Percentiles rank a stretch among this genome's conserved stretches.
Conservation (phyloP, 2,113 vertebrate species). For the Hippocampus comes region DNA sequence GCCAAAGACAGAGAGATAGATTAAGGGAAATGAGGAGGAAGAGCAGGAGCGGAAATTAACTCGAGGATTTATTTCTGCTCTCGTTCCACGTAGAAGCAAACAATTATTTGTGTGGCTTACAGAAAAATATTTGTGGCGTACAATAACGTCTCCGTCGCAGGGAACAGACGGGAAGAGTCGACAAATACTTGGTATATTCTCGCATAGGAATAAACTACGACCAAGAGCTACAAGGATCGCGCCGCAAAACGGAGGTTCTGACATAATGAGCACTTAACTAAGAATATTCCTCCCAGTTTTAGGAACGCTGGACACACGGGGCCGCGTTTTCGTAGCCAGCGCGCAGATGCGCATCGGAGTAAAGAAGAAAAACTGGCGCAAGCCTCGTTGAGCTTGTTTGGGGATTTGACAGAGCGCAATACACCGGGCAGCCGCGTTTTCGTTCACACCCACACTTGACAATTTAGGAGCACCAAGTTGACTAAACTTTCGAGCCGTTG, state of each 20-base stretch:
- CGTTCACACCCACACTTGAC: too few species aligned
- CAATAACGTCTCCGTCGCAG: constrained; percentile 6
- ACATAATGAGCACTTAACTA: neutral
- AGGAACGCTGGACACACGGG: neutral
- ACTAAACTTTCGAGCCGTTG: too few species aligned
- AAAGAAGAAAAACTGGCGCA: too few species aligned
- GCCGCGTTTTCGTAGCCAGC: too few species aligned
- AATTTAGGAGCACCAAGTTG: too few species aligned
- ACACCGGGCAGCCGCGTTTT: too few species aligned
- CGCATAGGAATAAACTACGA: neutral
- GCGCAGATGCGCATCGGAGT: too few species aligned
- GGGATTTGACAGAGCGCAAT: too few species aligned
- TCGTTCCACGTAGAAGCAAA: constrained; percentile 27
- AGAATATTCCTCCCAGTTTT: neutral
- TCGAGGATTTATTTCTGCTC: constrained; percentile 29
- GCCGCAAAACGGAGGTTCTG: neutral
- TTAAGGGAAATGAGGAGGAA: constrained; percentile 16
- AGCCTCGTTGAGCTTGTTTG: too few species aligned
- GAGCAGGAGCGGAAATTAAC: constrained; percentile 18
- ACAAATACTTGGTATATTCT: neutral
- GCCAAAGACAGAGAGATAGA: constrained; percentile 9
- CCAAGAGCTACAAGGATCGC: neutral
- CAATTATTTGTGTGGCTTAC: constrained; percentile 4
- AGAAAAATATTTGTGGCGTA: neutral
- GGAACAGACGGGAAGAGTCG: neutral